phyloP scores from a whole-genome alignment of 2,888 invertebrate species.

The Agrilus cyanescens region DNA sequence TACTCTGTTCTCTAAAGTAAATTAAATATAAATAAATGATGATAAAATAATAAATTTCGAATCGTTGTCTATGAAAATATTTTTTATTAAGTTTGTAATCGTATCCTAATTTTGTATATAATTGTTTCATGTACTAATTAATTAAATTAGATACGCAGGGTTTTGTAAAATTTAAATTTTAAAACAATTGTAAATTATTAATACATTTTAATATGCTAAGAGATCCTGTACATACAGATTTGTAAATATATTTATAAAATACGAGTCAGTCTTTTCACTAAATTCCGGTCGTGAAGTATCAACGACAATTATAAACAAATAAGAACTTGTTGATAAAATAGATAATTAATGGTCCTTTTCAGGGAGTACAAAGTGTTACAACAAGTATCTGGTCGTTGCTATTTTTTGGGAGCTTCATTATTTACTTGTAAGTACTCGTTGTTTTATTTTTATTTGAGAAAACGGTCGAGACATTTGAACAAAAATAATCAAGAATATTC shows the following conservation, averaged over 20 bases:
- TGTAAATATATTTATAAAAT: conserved; percentile 36
- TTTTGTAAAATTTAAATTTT: conserved; percentile 21
- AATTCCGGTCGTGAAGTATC: too few relatives aligned
- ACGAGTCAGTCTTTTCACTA: conserved; percentile 4
- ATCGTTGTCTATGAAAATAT: conserved; percentile 8
- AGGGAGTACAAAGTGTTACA: too few relatives aligned
- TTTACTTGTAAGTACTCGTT: too few relatives aligned
- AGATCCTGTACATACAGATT: conserved; percentile 31
- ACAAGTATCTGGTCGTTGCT: too few relatives aligned
- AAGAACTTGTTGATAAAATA: not conserved
- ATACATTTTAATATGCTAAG: conserved; percentile 32
- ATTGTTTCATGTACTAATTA: conserved; percentile 34
- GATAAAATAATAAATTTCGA: conserved; percentile 2
- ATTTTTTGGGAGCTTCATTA: too few relatives aligned
- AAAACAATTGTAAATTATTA: conserved; percentile 30
- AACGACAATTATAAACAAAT: too few relatives aligned
- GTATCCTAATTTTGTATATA: conserved; percentile 31
- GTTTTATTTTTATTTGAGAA: too few relatives aligned
- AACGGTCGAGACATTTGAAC: too few relatives aligned
- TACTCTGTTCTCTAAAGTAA: too few relatives aligned
- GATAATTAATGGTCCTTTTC: too few relatives aligned
- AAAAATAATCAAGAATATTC: too few relatives aligned
- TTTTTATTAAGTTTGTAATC: conserved; percentile 22
- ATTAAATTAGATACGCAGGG: conserved; percentile 23
- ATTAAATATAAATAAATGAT: too few relatives aligned